phyloP scores from a whole-genome alignment of 2,797 vertebrate species.

The Catamblyrhynchus diadema region DNA sequence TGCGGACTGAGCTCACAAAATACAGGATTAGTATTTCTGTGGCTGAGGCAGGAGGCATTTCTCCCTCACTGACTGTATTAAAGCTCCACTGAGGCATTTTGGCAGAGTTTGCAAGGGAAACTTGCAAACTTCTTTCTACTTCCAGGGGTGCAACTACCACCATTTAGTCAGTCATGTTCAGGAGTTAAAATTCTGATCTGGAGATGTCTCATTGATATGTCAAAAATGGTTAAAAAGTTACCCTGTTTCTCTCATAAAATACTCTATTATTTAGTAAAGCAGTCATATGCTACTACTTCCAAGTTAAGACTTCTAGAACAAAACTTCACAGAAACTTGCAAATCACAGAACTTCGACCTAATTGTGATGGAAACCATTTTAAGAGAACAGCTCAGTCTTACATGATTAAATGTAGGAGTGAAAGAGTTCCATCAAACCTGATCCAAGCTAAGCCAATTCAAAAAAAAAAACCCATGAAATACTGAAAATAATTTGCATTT shows the following conservation, averaged over 20 bases:
- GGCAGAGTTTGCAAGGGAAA: not conserved
- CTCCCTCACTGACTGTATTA: not conserved
- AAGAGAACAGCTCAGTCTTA: not conserved
- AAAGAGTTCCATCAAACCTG: not conserved
- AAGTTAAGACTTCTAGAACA: not conserved
- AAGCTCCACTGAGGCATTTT: not conserved
- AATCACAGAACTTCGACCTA: not conserved
- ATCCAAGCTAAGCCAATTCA: not conserved
- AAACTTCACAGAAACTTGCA: not conserved
- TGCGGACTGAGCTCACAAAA: not conserved
- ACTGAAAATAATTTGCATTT: conserved; percentile 16
- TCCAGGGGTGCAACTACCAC: not conserved
- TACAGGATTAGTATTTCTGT: not conserved
- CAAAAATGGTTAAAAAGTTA: not conserved
- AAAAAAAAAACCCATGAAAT: not conserved
- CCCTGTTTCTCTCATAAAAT: not conserved
- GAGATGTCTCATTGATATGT: accelerated
- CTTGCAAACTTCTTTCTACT: not conserved
- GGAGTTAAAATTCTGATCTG: not conserved
- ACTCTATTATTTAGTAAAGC: not conserved
- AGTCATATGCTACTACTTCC: not conserved
- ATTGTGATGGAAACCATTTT: not conserved
- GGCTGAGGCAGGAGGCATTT: not conserved
- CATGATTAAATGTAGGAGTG: not conserved
- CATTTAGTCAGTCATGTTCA: not conserved